Evolutionary conservation across 2,113 vertebrate genomes (phyloP).

Genomic region (Phaethornis superciliosus): DNA sequence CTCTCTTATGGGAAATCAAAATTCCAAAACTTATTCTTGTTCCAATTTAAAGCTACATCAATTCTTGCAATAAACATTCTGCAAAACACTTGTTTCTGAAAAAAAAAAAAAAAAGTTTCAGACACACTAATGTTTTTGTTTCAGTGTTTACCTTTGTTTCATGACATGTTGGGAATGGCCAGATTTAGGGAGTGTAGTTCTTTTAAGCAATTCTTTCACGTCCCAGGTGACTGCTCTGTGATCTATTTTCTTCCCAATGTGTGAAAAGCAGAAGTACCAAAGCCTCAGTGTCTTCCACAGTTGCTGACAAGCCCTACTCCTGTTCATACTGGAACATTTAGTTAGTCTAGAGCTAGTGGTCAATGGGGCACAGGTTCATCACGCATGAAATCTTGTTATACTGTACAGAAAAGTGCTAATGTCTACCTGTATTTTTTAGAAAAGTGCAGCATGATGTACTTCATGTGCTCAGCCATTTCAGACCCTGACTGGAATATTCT

Average conservation of each 20-base stretch:
- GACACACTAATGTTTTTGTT: neutral
- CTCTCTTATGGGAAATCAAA: neutral
- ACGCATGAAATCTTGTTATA: neutral
- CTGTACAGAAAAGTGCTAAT: neutral
- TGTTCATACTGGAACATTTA: neutral
- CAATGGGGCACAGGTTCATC: neutral
- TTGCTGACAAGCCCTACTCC: neutral
- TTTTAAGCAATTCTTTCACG: neutral
- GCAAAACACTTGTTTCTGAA: neutral
- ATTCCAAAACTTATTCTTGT: neutral
- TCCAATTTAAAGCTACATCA: neutral
- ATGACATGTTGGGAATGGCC: accelerated
- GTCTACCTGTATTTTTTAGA: neutral
- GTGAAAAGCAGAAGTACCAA: neutral
- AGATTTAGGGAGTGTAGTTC: neutral
- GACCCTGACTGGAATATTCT: neutral
- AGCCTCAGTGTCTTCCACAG: neutral
- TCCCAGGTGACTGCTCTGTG: neutral
- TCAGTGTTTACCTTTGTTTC: neutral
- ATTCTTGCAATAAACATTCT: neutral
- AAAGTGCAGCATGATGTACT: neutral
- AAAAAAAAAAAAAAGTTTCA: neutral
- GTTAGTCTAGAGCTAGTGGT: neutral
- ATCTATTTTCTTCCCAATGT: neutral
- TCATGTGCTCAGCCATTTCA: neutral